Evolutionary conservation across 2,888 invertebrate genomes (phyloP).

Genomic region (Aricia artaxerxes): DNA sequence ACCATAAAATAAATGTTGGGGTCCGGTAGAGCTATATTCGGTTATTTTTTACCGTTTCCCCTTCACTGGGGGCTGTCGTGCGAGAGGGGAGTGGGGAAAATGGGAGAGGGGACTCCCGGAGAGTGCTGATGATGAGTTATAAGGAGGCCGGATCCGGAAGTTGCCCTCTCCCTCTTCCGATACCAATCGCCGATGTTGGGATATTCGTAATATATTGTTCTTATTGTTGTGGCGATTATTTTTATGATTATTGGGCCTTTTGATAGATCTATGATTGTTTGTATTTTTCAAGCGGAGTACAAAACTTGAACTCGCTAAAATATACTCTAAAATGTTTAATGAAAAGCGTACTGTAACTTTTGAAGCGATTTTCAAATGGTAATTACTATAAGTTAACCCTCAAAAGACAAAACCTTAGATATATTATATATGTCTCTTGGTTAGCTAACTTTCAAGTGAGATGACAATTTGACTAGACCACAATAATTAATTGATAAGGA

Average conservation of each 20-base stretch:
- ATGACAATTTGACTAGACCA: no score
- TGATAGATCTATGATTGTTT: neutral
- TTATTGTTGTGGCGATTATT: slow-evolving; percentile 37
- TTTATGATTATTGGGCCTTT: slow-evolving; percentile 9
- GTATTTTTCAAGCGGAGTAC: no score
- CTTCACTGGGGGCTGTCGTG: slow-evolving; percentile 49
- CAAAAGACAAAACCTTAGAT: no score
- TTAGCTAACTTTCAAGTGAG: no score
- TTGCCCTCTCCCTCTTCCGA: slow-evolving; percentile 73
- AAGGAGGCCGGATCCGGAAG: slow-evolving; percentile 64
- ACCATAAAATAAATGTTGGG: slow-evolving; percentile 31
- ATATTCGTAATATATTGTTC: slow-evolving; percentile 69
- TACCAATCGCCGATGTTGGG: slow-evolving; percentile 66
- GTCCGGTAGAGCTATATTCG: slow-evolving; percentile 46
- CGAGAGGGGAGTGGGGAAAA: slow-evolving; percentile 37
- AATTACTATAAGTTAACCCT: no score
- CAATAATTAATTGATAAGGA: no score
- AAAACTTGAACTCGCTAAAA: no score
- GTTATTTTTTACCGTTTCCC: slow-evolving; percentile 56
- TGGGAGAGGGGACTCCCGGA: slow-evolving; percentile 62
- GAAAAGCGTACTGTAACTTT: no score
- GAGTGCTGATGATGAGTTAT: slow-evolving; percentile 78
- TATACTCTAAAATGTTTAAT: no score
- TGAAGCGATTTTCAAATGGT: no score
- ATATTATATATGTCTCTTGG: no score